Evolutionary conservation across 2,113 vertebrate genomes (phyloP).

Genomic region (Eptesicus fuscus): DNA sequence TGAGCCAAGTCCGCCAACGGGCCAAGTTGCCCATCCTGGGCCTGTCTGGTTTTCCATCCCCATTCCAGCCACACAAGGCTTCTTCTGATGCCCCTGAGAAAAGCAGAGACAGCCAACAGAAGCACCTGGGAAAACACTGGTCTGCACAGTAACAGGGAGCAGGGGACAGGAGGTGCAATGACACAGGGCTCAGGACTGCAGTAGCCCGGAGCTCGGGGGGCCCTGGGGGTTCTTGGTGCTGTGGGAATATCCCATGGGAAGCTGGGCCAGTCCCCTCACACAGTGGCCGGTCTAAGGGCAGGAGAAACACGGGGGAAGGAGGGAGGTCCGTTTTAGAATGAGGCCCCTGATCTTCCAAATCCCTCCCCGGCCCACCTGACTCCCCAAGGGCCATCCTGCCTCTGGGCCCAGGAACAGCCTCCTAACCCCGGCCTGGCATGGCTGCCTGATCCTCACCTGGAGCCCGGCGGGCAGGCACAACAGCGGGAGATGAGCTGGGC

Average conservation of each 20-base stretch:
- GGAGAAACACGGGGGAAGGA: background rate
- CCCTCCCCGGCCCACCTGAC: background rate
- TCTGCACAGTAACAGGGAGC: background rate
- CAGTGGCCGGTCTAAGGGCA: too few species aligned
- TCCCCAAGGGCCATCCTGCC: too few species aligned
- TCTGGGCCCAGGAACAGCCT: background rate
- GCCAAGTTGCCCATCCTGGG: background rate
- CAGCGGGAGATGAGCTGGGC: background rate
- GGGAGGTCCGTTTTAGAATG: background rate
- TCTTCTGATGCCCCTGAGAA: background rate
- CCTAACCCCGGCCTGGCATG: background rate
- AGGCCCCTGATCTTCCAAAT: background rate
- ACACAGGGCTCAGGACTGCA: background rate
- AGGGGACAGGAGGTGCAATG: background rate
- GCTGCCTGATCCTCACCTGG: background rate
- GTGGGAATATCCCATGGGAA: background rate
- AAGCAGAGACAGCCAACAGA: background rate
- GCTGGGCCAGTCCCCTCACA: background rate
- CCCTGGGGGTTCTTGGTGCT: background rate
- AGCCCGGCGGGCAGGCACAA: fast-evolving
- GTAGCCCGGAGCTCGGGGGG: background rate
- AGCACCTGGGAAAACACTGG: background rate
- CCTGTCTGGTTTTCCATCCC: constrained; percentile 1
- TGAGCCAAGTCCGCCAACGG: background rate
- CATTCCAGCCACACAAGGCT: background rate